Conservation (phyloP, 1,140 invertebrate species). For the Sogatella furcifera region DNA sequence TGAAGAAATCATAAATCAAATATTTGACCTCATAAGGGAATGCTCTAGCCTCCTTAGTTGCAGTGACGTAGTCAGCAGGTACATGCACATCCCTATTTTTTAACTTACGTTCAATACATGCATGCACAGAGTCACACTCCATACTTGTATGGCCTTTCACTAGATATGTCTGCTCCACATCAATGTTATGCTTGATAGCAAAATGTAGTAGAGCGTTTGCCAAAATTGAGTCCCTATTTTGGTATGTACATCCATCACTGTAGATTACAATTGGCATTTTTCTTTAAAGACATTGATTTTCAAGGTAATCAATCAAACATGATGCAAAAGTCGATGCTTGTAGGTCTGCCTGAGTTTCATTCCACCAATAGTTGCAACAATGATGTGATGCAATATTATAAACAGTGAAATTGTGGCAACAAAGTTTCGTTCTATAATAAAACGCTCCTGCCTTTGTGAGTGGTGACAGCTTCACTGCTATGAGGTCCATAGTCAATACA, state of each 20-base stretch:
- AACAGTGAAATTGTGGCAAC: neutral
- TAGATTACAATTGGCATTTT: conserved; percentile 21
- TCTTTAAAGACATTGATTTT: neutral
- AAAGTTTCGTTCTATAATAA: neutral
- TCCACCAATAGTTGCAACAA: neutral
- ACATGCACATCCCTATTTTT: neutral
- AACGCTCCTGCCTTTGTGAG: neutral
- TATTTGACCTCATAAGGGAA: neutral
- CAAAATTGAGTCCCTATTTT: conserved; percentile 28
- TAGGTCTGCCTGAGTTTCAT: neutral
- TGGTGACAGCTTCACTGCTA: neutral
- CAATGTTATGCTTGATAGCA: no score
- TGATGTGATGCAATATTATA: neutral
- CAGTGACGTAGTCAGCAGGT: neutral
- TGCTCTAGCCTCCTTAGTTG: neutral
- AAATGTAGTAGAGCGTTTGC: conserved; percentile 25
- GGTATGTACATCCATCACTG: conserved; percentile 28
- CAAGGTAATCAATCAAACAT: neutral
- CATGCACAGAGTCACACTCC: neutral
- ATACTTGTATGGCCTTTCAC: neutral
- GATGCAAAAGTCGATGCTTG: neutral
- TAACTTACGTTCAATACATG: neutral
- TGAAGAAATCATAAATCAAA: neutral
- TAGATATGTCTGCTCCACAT: no score
- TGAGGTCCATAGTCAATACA: neutral